Evolutionary conservation across 2,113 vertebrate genomes (phyloP), one percentile per base, ranked within the genome.

Genomic region (Cyanoliseus patagonus): DNA sequence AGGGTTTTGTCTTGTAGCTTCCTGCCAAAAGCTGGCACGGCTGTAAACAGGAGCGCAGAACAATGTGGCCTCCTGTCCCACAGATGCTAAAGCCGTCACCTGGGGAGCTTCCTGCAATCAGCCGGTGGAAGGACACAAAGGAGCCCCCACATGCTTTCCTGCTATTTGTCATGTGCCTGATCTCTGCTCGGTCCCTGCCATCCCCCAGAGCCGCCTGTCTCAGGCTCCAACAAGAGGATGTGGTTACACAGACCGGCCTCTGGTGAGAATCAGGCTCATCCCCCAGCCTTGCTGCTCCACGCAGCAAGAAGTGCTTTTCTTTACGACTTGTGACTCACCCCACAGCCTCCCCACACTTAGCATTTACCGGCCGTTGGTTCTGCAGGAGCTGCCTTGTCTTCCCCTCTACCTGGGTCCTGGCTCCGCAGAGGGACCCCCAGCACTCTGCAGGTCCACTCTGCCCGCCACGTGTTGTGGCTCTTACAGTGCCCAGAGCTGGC

Each of bases 61-160:
- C 96, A 97, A 97, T 97, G 82, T 59, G 13, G 10, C 78, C 78
- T 90, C 77, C 78, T 92, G 70, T 95, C 83, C 84, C 96, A 70
- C 86, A 95, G 86, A 91, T 97, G 92, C 86, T 94, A 91, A 94
- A 95, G 85, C 81, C 9, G 22, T 95, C 79, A 97, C 95, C 93
- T 97, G 92, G 80, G 88, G 80, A 89, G 75, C 67, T 97, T 97
- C 97, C 93, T 95, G 92, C 93, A 95, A 94, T 86, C 90, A 90
- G 81, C 69, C 73, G 35, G 67, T 66, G 82, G 92, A 85, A 86
- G 90, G 89, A 97, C 80, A 84, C 86, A 96, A 92, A 95, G 44
- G 70, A 78, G 53, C 53, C 91, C 83, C 88, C 76, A 41, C 75
- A 76, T 27, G 67, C 90, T 83, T 95, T 94, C 92, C 89, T 93